Evolutionary conservation across 2,113 vertebrate genomes (phyloP).

Genomic region (Spea multiplicata): DNA sequence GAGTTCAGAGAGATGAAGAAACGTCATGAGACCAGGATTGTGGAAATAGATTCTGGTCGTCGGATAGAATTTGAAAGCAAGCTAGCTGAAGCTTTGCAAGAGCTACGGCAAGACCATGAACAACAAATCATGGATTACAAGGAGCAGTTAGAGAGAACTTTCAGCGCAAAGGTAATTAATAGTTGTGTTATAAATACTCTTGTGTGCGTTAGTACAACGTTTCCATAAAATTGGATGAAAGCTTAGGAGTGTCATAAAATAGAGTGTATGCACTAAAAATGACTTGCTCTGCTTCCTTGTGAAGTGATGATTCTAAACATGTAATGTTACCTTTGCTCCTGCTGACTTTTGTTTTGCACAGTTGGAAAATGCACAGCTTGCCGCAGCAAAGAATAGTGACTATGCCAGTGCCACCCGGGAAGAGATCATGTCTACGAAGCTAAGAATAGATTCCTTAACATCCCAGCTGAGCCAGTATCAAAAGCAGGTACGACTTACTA

Average conservation of each 20-base stretch:
- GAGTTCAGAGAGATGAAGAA: slow-evolving; percentile 47
- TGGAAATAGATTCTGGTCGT: slow-evolving; percentile 67
- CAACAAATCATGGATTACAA: slow-evolving; percentile 75
- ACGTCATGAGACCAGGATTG: slow-evolving; percentile 66
- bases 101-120: slow-evolving; percentile 70
- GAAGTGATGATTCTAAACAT: too few species aligned
- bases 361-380: slow-evolving; percentile 74
- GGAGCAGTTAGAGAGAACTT: slow-evolving; percentile 71
- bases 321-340: too few species aligned
- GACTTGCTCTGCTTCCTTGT: too few species aligned
- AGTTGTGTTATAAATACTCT: too few species aligned
- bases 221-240: too few species aligned
- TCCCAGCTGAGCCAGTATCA: slow-evolving; percentile 66
- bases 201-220: too few species aligned
- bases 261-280: too few species aligned
- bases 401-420: slow-evolving; percentile 63
- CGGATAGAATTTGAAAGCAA: slow-evolving; percentile 72
- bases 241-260: too few species aligned
- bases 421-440: slow-evolving; percentile 66
- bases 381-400: slow-evolving; percentile 63
- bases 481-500: slow-evolving; percentile 63
- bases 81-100: slow-evolving; percentile 65
- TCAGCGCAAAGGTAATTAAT: slow-evolving; percentile 65
- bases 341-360: slow-evolving; percentile 49
- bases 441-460: slow-evolving; percentile 61